phyloP scores from a whole-genome alignment of 2,113 vertebrate genomes.

The Mystacornis crossleyi region DNA sequence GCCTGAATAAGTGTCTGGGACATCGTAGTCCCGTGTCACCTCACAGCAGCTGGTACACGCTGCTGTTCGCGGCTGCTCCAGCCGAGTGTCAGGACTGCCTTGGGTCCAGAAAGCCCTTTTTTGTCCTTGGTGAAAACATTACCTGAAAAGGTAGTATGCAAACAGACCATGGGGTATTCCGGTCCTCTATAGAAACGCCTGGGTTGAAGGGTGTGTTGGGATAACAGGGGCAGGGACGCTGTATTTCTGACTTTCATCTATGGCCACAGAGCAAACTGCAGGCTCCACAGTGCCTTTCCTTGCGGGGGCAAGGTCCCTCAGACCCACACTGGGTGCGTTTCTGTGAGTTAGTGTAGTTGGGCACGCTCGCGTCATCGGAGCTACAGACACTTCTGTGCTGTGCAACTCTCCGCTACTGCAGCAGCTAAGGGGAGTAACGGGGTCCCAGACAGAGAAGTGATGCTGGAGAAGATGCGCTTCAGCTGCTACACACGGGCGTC shows the following conservation, averaged over 20 bases:
- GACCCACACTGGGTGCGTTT: rapidly evolving
- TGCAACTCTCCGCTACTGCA: background rate
- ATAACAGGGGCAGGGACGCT: background rate
- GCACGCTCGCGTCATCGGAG: rapidly evolving
- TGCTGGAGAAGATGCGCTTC: background rate
- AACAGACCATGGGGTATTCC: background rate
- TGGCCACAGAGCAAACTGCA: background rate
- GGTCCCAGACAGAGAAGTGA: background rate
- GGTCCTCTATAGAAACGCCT: background rate
- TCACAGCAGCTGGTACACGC: background rate
- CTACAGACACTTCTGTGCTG: background rate
- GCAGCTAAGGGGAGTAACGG: rapidly evolving
- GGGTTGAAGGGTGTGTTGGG: background rate
- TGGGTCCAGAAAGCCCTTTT: background rate
- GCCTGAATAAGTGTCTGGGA: background rate
- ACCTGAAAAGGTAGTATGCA: background rate
- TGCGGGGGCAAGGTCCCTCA: background rate
- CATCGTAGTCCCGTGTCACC: background rate
- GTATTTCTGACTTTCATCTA: background rate
- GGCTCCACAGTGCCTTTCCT: background rate
- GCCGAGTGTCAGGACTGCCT: background rate
- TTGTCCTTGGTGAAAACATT: background rate
- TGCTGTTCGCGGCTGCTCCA: background rate
- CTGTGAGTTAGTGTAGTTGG: background rate
- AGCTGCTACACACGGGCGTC: rapidly evolving